Evolutionary conservation across 2,113 vertebrate genomes (phyloP).

Genomic region (Eudyptes chrysolophus): DNA sequence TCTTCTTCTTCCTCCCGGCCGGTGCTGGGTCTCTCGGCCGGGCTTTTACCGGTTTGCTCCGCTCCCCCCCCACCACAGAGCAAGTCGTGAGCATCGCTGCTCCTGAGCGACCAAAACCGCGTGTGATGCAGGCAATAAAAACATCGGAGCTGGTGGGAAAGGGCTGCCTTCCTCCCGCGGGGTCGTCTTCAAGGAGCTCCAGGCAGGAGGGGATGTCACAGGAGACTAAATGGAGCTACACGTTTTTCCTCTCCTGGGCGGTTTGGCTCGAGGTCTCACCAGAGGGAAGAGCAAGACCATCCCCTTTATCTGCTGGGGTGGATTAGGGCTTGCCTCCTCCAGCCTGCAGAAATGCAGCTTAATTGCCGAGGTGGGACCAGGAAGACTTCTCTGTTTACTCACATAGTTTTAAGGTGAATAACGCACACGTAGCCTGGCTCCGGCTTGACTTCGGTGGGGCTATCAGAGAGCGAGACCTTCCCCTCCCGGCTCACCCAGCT

Average conservation of each 20-base stretch:
- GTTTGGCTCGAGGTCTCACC: background rate
- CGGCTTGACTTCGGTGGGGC: background rate
- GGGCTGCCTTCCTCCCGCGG: background rate
- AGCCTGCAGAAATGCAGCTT: background rate
- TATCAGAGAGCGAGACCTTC: background rate
- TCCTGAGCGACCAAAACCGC: background rate
- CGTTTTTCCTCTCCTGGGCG: background rate
- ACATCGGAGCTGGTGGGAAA: background rate
- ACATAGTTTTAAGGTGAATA: slow-evolving; percentile 39
- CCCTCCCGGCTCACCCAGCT: background rate
- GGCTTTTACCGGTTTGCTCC: background rate
- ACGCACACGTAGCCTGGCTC: background rate
- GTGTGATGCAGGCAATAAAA: background rate
- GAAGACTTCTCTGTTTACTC: slow-evolving; percentile 28
- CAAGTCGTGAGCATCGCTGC: rapidly evolving
- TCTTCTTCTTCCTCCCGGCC: background rate
- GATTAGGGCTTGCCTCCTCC: background rate
- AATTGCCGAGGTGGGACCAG: background rate
- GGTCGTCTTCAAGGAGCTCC: background rate
- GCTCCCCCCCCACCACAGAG: background rate
- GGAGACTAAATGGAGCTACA: background rate
- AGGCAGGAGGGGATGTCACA: background rate
- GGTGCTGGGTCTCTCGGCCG: background rate
- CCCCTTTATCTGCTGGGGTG: background rate
- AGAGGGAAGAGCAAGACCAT: background rate